Evolutionary conservation across 2,113 vertebrate species (phyloP), one percentile per base, ranked within the genome.

Genomic region (Hemiscyllium ocellatum): DNA sequence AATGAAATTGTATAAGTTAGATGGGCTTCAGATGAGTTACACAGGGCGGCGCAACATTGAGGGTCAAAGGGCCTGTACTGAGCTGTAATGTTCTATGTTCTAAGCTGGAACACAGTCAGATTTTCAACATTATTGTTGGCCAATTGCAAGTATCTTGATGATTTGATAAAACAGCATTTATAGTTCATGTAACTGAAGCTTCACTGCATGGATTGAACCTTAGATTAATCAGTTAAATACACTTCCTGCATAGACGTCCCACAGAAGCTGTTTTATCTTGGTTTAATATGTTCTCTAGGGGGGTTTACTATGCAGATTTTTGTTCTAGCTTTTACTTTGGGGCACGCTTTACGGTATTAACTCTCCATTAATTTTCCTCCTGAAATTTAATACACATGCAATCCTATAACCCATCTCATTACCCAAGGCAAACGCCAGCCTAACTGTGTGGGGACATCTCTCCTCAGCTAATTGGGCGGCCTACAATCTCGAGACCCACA

Each of bases 391-490:
- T 95, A 96, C 97, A 96, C 96, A 96, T 96, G 96, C 97, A 96
- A 96, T 95, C 94, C 19, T 50, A 26, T 24, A 72, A 29, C 69
- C 93, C 96, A 96, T 97, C 97, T 98, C 97, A 97, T 98, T 98
- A 98, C 97, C 97, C 97, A 90, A 96, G 96, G 97, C 97, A 91
- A 96, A 97, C 97, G 97, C 97, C 42, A 19, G 12, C 95, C 96
- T 97, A 50, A 96, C 97, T 97, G 96, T 96, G 96, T 97, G 97
- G 97, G 96, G 37, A 95, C 97, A 97, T 97, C 97, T 98, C 97
- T 98, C 97, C 97, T 97, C 96, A 96, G 97, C 98, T 98, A 98
- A 98, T 98, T 98, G 97, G 97, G 97, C 97, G 98, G 97, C 96
- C 97, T 98, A 97, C 97, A 97, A 97, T 97, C 97, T 97, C 97